Evolutionary conservation across 1,140 invertebrate genomes (phyloP).

Genomic region (Neodiprion virginianus): DNA sequence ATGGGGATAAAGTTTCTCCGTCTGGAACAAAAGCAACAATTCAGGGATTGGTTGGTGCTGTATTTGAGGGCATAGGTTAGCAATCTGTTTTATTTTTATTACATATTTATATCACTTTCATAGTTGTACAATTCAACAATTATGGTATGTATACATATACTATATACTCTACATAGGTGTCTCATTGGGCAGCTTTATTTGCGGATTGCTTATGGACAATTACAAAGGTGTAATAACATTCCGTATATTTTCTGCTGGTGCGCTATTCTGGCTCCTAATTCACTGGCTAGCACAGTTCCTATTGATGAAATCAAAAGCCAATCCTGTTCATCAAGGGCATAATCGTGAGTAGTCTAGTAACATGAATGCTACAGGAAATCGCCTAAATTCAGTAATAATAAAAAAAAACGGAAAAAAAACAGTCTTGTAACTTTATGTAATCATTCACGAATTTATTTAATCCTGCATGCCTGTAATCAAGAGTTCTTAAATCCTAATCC

Average conservation of each 20-base stretch:
- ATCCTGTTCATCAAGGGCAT: constrained; percentile 50
- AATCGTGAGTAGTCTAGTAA: constrained; percentile 56
- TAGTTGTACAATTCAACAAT: background rate
- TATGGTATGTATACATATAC: background rate
- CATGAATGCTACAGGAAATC: too few relatives aligned
- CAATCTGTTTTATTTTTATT: constrained; percentile 14
- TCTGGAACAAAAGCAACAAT: constrained; percentile 86
- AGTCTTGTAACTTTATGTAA: constrained; percentile 9
- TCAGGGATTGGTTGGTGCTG: constrained; percentile 81
- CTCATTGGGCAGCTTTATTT: constrained; percentile 77
- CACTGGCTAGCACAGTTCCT: constrained; percentile 68
- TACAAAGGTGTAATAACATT: constrained; percentile 73
- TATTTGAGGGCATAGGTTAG: constrained; percentile 84
- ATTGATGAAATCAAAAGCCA: constrained; percentile 51
- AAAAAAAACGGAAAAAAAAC: background rate
- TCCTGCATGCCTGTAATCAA: background rate
- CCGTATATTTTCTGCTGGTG: constrained; percentile 72
- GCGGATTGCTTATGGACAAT: constrained; percentile 69
- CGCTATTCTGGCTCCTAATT: constrained; percentile 68
- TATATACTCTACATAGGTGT: constrained; percentile 61
- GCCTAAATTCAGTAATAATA: background rate
- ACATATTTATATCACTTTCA: constrained; percentile 9
- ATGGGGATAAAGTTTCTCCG: constrained; percentile 86
- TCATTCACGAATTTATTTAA: constrained; percentile 12
- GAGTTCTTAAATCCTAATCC: constrained; percentile 19